Evolutionary conservation across 2,888 invertebrate genomes (phyloP), one percentile per base, ranked within the genome.

Genomic region (Bombylius major): DNA sequence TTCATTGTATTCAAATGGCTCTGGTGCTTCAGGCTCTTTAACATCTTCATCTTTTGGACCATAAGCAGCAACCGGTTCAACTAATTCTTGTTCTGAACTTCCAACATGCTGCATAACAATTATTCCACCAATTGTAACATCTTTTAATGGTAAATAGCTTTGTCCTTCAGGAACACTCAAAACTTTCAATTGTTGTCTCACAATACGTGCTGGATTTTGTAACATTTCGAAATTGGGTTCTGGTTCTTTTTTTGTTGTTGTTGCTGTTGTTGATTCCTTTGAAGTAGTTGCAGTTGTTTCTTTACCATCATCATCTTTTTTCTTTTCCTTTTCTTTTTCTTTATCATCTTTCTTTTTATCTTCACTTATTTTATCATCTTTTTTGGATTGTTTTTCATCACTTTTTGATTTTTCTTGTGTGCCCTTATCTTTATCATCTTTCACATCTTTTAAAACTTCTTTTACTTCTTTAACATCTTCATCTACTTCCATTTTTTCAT

Each of bases 1-100:
- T 73, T 97, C 96, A 65, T 83, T 83, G 77, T 90, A 98, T 76
- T 96, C 95, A 71, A 98, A 98, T 61, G 97, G 94, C 79, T 96
- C 96, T 68, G 97, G 97, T 48, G 96, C 93, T 67, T 94, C 94
- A 0, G 97, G 95, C 75, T 98, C 97, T 67, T 92, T 92, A 65
- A 93, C 94, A 67, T 97, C 97, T 62, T 95, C 96, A 23, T 87
- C 84, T 70, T 90, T 90, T 4, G 89, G 91, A 1, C 92, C 92
- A 66, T 88, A 90, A 1, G 91, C 91, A 70, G 88, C 89, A 13
- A 96, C 93, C 7, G 93, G 90, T 70, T 96, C 95, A 3, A 97
- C 95, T 50, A 96, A 79, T 58, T 86, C 83, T 70, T 95, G 92
- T n/a, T 74, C 71, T 55, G 87, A 86, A 1, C 81, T 82, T 55